Percentiles rank a stretch among this genome's conserved stretches.
Evolutionary conservation across 1,140 invertebrate genomes (phyloP).

Genomic region (Camponotus pennsylvanicus): DNA sequence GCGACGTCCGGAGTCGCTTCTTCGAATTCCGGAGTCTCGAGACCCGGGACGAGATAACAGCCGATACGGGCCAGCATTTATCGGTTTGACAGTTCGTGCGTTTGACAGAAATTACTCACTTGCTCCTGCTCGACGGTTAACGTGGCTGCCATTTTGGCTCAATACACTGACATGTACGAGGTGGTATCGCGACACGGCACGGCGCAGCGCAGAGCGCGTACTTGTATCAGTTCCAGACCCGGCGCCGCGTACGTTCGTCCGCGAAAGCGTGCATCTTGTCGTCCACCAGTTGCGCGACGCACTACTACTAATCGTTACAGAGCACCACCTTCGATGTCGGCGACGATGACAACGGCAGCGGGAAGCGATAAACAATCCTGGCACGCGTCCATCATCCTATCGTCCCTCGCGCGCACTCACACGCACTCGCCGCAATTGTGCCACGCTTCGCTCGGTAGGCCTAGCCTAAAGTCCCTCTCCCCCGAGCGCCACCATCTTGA

Average conservation of each 20-base stretch:
- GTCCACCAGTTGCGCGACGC: not conserved
- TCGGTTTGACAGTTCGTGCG: not conserved
- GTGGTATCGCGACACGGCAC: not conserved
- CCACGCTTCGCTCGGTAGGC: conserved; percentile 22
- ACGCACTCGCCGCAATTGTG: conserved; percentile 54
- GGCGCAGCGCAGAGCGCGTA: not conserved
- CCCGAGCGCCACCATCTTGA: conserved; percentile 68
- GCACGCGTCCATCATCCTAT: conserved; percentile 57
- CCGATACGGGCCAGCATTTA: too few relatives aligned
- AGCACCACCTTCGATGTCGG: not conserved
- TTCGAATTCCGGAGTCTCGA: too few relatives aligned
- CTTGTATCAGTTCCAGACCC: conserved; percentile 34
- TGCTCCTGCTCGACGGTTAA: conserved; percentile 90
- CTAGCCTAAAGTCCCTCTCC: conserved; percentile 55
- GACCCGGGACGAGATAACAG: too few relatives aligned
- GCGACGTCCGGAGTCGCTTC: too few relatives aligned
- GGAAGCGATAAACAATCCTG: conserved; percentile 54
- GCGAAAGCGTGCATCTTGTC: conserved; percentile 44
- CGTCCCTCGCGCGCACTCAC: not conserved
- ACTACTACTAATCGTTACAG: conserved; percentile 7
- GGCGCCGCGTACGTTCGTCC: conserved; percentile 9
- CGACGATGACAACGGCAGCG: not conserved
- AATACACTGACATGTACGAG: conserved; percentile 64
- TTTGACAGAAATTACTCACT: conserved; percentile 85
- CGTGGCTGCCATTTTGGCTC: conserved; percentile 88